A percentile compares a stretch with the other conserved stretches of the same genome.
phyloP scores from a whole-genome alignment of 2,888 invertebrate species.

The Euzophera pinguis region DNA sequence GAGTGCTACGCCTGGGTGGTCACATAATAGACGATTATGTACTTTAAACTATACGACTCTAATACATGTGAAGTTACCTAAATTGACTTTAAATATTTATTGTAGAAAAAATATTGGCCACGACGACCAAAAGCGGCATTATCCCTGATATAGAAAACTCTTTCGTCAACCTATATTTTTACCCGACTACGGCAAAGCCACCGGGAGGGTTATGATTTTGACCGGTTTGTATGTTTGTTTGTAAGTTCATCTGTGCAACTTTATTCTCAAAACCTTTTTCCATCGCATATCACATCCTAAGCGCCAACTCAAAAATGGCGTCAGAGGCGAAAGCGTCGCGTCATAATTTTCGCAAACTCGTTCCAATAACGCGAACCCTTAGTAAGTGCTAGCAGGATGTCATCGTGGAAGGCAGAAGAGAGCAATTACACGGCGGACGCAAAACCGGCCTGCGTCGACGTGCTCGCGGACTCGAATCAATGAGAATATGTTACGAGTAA shows the following conservation, averaged over 20 bases:
- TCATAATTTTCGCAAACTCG: slow-evolving; percentile 7
- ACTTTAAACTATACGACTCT: no score
- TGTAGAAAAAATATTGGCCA: no score
- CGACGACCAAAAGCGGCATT: no score
- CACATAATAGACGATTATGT: not conserved
- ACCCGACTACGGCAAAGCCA: no score
- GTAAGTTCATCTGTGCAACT: no score
- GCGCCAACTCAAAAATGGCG: not conserved
- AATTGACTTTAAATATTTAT: no score
- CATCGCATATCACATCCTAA: not conserved
- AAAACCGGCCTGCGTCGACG: slow-evolving; percentile 27
- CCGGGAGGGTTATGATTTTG: no score
- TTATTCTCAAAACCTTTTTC: not conserved
- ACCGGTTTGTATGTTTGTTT: no score
- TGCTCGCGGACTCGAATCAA: slow-evolving; percentile 21
- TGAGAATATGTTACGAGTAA: slow-evolving; percentile 14
- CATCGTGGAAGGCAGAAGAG: slow-evolving; percentile 27
- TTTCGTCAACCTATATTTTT: no score
- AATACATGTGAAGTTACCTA: no score
- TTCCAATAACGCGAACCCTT: slow-evolving; percentile 21
- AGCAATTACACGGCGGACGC: slow-evolving; percentile 29
- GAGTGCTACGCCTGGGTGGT: not conserved
- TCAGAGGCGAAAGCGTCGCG: not conserved
- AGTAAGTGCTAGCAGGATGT: slow-evolving; percentile 25
- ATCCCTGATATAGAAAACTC: no score